These are phyloP conservation scores for Junco hyemalis DNA, from an alignment of 2,113 vertebrate genomes.

Conservation along the genomic window DNA sequence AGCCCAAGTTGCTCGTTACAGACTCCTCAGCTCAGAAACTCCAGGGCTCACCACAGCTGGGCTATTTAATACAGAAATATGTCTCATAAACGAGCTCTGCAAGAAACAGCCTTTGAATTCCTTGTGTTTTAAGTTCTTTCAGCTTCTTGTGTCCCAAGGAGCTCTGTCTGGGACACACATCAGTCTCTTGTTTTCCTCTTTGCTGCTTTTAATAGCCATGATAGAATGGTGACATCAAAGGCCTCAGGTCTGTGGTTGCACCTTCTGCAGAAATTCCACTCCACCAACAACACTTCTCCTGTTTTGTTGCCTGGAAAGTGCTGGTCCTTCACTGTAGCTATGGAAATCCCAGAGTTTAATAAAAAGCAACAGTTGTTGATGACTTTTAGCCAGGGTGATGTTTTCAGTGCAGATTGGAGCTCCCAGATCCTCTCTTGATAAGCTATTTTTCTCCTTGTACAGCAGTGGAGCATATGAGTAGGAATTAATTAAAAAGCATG, in stretches of 20 bases:
- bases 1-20: neutral
- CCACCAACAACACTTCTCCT: accelerated
- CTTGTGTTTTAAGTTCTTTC: neutral
- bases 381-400: neutral
- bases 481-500: neutral
- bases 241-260: neutral
- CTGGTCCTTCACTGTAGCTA: neutral
- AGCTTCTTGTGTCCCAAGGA: neutral
- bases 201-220: neutral
- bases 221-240: neutral
- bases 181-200: neutral
- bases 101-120: neutral
- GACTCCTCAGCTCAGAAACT: neutral
- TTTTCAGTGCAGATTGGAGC: accelerated
- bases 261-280: neutral
- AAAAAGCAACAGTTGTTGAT: accelerated
- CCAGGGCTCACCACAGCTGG: accelerated
- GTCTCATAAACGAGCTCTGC: neutral
- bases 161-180: neutral
- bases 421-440: neutral
- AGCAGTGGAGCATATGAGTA: neutral
- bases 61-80: neutral
- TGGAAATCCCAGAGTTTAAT: neutral
- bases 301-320: neutral
- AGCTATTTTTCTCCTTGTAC: neutral